These are phyloP conservation scores for Heteromyza rotundicornis DNA, from an alignment of 2,888 invertebrate genomes.

Conservation along the genomic window DNA sequence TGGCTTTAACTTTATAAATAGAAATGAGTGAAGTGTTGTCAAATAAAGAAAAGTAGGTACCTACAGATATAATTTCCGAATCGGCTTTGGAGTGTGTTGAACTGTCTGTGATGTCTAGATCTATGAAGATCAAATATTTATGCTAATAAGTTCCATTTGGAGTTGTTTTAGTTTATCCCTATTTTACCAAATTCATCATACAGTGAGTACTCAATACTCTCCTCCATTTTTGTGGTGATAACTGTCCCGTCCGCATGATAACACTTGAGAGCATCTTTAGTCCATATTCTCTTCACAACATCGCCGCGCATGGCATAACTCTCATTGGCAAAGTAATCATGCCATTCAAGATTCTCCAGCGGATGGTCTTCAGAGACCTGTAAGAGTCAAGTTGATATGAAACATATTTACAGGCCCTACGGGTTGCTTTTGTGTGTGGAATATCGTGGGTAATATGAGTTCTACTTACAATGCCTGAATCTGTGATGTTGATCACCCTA, in stretches of 20 bases:
- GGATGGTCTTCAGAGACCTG: slow-evolving; percentile 37
- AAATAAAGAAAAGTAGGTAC: too few relatives aligned
- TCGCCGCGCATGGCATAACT: slow-evolving; percentile 51
- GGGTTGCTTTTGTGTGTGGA: too few relatives aligned
- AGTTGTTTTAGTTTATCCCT: too few relatives aligned
- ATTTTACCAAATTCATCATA: slow-evolving; percentile 40
- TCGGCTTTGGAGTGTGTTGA: too few relatives aligned
- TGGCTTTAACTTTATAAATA: too few relatives aligned
- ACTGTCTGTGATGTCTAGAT: too few relatives aligned
- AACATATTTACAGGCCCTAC: background rate
- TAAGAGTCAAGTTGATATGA: background rate
- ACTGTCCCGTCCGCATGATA: slow-evolving; percentile 51
- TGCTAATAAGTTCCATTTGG: too few relatives aligned
- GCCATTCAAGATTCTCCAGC: slow-evolving; percentile 47
- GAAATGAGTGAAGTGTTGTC: too few relatives aligned
- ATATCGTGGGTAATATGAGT: background rate
- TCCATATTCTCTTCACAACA: slow-evolving; percentile 53
- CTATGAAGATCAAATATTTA: too few relatives aligned
- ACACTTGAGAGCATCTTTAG: slow-evolving; percentile 39
- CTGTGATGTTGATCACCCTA: slow-evolving; percentile 38
- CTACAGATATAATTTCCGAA: too few relatives aligned
- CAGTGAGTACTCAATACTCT: slow-evolving; percentile 24
- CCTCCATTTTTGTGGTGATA: slow-evolving; percentile 37
- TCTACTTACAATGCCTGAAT: slow-evolving; percentile 29
- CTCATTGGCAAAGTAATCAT: slow-evolving; percentile 50